These are phyloP conservation scores for Nyctibius bracteatus DNA, from an alignment of 2,113 vertebrate genomes.

Conservation along the genomic window DNA sequence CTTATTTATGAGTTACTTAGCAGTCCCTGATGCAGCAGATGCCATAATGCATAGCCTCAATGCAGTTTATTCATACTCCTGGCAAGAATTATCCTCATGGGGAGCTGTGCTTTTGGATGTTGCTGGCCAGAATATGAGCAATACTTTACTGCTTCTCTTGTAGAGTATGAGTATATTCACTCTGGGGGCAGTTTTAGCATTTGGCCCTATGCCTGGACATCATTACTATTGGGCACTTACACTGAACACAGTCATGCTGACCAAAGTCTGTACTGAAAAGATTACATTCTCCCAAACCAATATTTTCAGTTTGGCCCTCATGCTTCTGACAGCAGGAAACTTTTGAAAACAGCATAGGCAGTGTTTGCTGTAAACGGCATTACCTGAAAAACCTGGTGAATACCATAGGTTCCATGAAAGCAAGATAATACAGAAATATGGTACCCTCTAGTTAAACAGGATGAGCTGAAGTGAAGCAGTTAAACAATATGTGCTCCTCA, in stretches of 20 bases:
- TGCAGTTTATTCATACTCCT: slow-evolving; percentile 43
- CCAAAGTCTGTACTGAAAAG: slow-evolving; percentile 53
- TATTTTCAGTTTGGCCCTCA: slow-evolving; percentile 39
- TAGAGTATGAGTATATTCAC: slow-evolving; percentile 45
- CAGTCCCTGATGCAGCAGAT: background rate
- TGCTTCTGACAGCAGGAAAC: slow-evolving; percentile 17
- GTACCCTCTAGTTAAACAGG: background rate
- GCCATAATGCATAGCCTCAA: background rate
- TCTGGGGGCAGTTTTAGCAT: slow-evolving; percentile 50
- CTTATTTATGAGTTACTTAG: slow-evolving; percentile 37
- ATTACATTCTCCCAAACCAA: slow-evolving; percentile 51
- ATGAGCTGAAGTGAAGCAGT: background rate
- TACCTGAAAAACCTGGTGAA: slow-evolving; percentile 27
- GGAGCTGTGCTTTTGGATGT: background rate
- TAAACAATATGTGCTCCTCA: background rate
- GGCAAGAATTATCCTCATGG: slow-evolving; percentile 29
- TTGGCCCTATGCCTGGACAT: slow-evolving; percentile 54
- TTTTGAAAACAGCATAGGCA: background rate
- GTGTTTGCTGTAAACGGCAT: slow-evolving; percentile 8
- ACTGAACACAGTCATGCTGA: slow-evolving; percentile 8
- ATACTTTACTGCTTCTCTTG: slow-evolving; percentile 34
- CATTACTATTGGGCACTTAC: slow-evolving; percentile 56
- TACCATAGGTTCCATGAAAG: background rate
- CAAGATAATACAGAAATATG: background rate
- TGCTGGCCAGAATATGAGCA: background rate